Conservation (phyloP, 1,140 invertebrate species). For the Pseudomyrmex gracilis region DNA sequence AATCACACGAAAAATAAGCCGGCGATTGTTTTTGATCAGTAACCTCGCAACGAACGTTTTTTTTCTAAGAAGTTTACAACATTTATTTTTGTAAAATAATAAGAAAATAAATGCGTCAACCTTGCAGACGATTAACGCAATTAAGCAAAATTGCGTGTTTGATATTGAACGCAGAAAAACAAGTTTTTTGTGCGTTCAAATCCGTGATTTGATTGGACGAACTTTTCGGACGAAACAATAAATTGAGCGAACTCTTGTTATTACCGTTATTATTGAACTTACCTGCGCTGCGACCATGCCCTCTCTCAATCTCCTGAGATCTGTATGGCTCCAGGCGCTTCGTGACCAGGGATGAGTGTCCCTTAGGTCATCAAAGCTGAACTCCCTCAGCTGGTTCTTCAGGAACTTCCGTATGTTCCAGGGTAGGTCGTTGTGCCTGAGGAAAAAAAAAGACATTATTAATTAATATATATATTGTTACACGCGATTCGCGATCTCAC, state of each 20-base stretch:
- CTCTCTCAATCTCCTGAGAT: slow-evolving; percentile 91
- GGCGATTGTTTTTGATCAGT: neutral
- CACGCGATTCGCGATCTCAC: too few relatives aligned
- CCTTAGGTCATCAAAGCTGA: slow-evolving; percentile 92
- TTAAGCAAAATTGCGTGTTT: slow-evolving; percentile 3
- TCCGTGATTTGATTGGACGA: neutral
- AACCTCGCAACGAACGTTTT: slow-evolving; percentile 10
- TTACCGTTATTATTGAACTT: slow-evolving; percentile 69
- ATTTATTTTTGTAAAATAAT: neutral
- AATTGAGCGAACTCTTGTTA: slow-evolving; percentile 35
- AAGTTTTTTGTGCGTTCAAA: neutral
- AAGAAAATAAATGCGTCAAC: too few relatives aligned
- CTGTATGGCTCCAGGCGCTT: slow-evolving; percentile 93
- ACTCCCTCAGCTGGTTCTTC: slow-evolving; percentile 93
- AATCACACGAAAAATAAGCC: neutral
- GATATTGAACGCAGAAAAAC: neutral
- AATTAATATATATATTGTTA: neutral
- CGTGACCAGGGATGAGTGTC: slow-evolving; percentile 91
- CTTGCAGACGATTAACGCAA: neutral
- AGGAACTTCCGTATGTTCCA: slow-evolving; percentile 95
- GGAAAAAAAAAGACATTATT: slow-evolving; percentile 75
- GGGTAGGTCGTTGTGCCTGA: slow-evolving; percentile 96
- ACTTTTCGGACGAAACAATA: slow-evolving; percentile 22
- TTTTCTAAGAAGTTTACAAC: slow-evolving; percentile 3
- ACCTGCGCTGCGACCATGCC: slow-evolving; percentile 95